Base-by-base conservation (phyloP, 1,140 invertebrate genomes). In the Coenobita brevimanus region DNA sequence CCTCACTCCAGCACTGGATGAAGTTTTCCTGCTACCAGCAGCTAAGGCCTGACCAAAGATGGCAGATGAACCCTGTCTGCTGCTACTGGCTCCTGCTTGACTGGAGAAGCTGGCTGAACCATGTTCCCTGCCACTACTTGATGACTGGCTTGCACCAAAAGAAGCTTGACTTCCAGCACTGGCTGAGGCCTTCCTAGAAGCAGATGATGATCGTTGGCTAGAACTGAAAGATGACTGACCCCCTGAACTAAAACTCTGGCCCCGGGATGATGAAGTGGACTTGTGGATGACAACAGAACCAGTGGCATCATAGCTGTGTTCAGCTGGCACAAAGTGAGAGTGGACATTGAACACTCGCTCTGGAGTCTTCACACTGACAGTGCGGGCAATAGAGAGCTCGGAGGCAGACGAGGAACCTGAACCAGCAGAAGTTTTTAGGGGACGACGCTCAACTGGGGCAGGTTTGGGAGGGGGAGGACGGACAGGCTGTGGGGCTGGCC, bases 221-320 rank as follows among this genome's bases (percentile, higher is more conserved):
- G 30, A 6, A 33, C 62, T 24, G n/a, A 33, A 67, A n/a, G n/a
- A 33, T n/a, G 62, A 67, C 8, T 67, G 21, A 67, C 46, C 17
- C 17, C 46, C 38, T n/a, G n/a, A n/a, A n/a, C n/a, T n/a, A n/a
- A n/a, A 71, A 21, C 67, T 33, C 38, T 50, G 46, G 46, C 46
- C 69, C 6, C 21, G 64, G 50, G 67, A 33, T 21, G 30, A 62
- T n/a, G 62, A 30, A 24, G 50, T 17, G 2, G 33, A 38, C 43
- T 30, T 46, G 38, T 82, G 64, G 50, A 82, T 82, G 71, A 50
- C 46, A 64, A 87, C 83, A 2, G 76, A 73, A 27, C 83, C 73
- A 43, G 79, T 89, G 27, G 89, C 89, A 30, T 82, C 89, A 57
- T 82, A 87, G 15, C 24, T 33, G 50, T 87, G 85, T 1, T 87